A percentile compares a stretch with the other conserved stretches of the same genome.
phyloP scores from a whole-genome alignment of 2,113 vertebrate species.

The Thomomys bottae region DNA sequence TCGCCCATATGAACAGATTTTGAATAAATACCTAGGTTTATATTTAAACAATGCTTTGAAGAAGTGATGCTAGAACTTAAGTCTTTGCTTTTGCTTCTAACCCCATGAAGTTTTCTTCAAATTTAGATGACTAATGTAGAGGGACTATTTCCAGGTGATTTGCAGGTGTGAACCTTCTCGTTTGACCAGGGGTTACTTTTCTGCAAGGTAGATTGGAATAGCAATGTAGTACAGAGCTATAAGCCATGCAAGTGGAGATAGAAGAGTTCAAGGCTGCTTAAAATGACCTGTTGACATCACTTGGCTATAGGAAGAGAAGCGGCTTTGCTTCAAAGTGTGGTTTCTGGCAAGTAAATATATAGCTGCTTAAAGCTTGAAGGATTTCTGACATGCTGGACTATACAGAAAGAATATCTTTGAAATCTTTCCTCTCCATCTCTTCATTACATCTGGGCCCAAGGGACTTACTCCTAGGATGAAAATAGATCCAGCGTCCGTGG shows the following conservation, averaged over 20 bases:
- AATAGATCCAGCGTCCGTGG: no score
- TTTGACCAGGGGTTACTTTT: constrained; percentile 47
- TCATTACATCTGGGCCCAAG: constrained; percentile 1
- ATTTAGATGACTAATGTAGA: constrained; percentile 46
- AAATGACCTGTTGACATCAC: background rate
- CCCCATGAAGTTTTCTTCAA: constrained; percentile 24
- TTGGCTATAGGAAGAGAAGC: background rate
- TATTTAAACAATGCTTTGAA: constrained; percentile 47
- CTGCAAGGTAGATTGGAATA: constrained; percentile 28
- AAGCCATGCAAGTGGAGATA: background rate
- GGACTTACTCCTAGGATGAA: background rate
- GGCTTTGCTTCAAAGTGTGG: constrained; percentile 7
- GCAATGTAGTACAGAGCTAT: background rate
- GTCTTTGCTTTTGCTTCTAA: constrained; percentile 36
- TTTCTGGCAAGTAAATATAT: constrained; percentile 33
- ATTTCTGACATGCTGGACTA: background rate
- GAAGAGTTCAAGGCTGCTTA: background rate
- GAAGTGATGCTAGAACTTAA: constrained; percentile 44
- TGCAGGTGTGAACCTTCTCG: constrained; percentile 41
- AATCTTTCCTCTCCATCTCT: background rate
- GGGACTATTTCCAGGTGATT: constrained; percentile 44
- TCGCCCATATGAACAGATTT: constrained; percentile 43
- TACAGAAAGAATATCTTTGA: constrained; percentile 2
- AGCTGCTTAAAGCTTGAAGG: background rate
- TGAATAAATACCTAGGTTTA: constrained; percentile 50